Evolutionary conservation across 1,140 invertebrate genomes (phyloP).

Genomic region (Heliconius hewitsoni): DNA sequence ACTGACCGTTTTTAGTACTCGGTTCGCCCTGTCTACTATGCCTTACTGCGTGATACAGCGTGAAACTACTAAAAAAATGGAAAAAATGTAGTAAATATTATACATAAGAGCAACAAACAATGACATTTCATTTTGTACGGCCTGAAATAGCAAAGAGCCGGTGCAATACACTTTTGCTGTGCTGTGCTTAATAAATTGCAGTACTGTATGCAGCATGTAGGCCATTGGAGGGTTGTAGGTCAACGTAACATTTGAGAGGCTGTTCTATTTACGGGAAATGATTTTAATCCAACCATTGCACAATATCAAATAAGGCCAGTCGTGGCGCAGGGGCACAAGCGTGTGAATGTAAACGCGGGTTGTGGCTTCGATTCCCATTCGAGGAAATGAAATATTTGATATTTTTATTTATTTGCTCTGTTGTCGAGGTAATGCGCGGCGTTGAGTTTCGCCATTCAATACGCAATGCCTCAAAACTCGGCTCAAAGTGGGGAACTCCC

Average conservation of each 20-base stretch:
- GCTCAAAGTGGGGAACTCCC: too few relatives aligned
- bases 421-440: too few relatives aligned
- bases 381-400: too few relatives aligned
- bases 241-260: constrained; percentile 31
- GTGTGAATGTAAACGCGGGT: too few relatives aligned
- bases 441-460: too few relatives aligned
- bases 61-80: too few relatives aligned
- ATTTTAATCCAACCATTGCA: background rate
- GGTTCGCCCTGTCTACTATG: background rate
- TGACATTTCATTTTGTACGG: constrained; percentile 4
- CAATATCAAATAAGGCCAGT: too few relatives aligned
- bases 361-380: too few relatives aligned
- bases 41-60: background rate
- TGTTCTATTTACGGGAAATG: constrained; percentile 10
- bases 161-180: constrained; percentile 11
- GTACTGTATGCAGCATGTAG: constrained; percentile 23
- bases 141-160: background rate
- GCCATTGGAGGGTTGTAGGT: constrained; percentile 29
- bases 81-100: background rate
- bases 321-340: too few relatives aligned
- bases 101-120: background rate
- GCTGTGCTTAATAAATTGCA: constrained; percentile 23
- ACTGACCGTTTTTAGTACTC: background rate
- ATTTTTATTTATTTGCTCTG: too few relatives aligned
- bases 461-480: too few relatives aligned